Base-by-base conservation (phyloP, 2,888 invertebrate species). In the Stenichneumon culpator region DNA sequence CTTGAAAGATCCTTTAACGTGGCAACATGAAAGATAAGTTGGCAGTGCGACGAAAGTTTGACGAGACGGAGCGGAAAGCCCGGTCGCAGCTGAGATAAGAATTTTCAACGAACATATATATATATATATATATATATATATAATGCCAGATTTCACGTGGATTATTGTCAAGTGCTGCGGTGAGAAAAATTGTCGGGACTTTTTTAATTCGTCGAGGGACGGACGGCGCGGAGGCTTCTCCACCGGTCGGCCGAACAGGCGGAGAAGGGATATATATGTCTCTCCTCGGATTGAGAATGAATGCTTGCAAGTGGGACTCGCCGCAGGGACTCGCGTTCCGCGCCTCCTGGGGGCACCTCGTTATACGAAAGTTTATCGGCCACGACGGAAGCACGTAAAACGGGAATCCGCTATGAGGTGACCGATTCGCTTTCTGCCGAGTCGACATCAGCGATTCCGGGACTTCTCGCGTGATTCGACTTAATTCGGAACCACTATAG, bases 171-270 rank as follows among this genome's bases (percentile, higher is more conserved):
- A 82, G 70, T 78, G 74, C 25, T 44, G 57, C 25, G 65, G 14
- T 69, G 77, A 82, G 83, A 87, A 87, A 83, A 82, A 86, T 86
- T 75, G 82, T 82, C 73, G 25, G 75, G 84, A 87, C 84, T 86
- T 87, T 44, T 86, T 87, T 87, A 86, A 87, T 87, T 87, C 82
- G 86, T 87, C 87, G 67, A 77, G 87, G 87, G 87, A 87, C 84
- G 57, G 54, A 80, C 50, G 79, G 67, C 68, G 57, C 47, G 36
- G 54, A 75, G 69, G 75, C 65, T 81, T 69, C 47, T 47, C 7
- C 44, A 9, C 1, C 47, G 25, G n/a, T 6, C 7, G 28, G 19
- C 32, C 5, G 63, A 19, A 60, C 28, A 28, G 32, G 16, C 16
- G 6, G 7, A 32, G 28, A 32, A n/a, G 16, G 16, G 25, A 63